Percentiles rank a stretch among this genome's conserved stretches.
Evolutionary conservation across 2,797 vertebrate genomes (phyloP).

Genomic region (Leontopithecus rosalia): DNA sequence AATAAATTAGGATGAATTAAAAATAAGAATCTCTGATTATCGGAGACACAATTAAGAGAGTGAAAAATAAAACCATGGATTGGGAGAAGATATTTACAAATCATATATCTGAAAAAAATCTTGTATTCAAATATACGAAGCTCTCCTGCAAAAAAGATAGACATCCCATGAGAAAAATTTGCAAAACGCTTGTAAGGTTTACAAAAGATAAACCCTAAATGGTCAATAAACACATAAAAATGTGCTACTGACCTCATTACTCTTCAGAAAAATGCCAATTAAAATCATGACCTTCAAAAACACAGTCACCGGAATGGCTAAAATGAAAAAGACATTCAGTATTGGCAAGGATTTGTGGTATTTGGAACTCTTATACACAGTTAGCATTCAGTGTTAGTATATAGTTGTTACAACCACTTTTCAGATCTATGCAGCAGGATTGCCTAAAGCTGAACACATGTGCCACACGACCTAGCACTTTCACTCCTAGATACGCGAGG

Average conservation of each 20-base stretch:
- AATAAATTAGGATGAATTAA: background rate
- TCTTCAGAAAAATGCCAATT: slow-evolving; percentile 6
- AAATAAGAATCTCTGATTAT: slow-evolving; percentile 22
- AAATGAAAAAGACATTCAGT: background rate
- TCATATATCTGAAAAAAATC: background rate
- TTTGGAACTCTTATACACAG: background rate
- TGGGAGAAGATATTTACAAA: background rate
- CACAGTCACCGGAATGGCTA: background rate
- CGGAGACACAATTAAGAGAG: background rate
- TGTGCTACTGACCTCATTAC: background rate
- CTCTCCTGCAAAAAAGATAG: background rate
- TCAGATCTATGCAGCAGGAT: background rate
- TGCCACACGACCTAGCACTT: background rate
- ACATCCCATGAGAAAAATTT: background rate
- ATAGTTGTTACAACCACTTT: background rate
- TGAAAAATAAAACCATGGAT: background rate
- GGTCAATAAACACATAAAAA: background rate
- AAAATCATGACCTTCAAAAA: background rate
- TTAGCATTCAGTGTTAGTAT: background rate
- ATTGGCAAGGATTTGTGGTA: background rate
- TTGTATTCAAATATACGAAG: background rate
- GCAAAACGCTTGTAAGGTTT: background rate
- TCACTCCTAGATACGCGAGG: background rate
- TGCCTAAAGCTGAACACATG: background rate
- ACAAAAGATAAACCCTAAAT: background rate